Evolutionary conservation across 2,113 vertebrate species (phyloP).

Genomic region (Leucosticte australis): DNA sequence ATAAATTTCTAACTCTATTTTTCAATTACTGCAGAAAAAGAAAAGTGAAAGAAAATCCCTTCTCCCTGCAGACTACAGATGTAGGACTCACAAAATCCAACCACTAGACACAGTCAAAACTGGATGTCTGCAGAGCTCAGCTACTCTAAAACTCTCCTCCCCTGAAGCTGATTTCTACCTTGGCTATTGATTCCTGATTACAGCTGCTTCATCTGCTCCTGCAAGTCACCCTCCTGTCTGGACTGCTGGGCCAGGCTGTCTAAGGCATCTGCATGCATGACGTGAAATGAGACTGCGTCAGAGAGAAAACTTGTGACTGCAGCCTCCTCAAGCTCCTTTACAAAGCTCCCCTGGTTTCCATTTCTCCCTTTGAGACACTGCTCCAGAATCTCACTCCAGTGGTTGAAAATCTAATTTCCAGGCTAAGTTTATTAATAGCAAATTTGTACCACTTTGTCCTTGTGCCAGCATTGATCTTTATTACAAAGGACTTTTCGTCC

Average conservation of each 20-base stretch:
- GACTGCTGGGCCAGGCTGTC: not conserved
- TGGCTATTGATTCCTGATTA: not conserved
- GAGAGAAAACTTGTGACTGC: not conserved
- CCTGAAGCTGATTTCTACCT: not conserved
- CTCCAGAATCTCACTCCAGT: not conserved
- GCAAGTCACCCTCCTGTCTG: not conserved
- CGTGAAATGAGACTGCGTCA: not conserved
- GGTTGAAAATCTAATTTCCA: constrained; percentile 22
- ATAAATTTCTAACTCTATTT: not conserved
- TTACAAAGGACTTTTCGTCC: not conserved
- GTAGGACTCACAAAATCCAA: not conserved
- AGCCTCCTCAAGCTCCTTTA: not conserved
- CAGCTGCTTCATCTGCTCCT: not conserved
- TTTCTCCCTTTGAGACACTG: not conserved
- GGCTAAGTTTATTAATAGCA: constrained; percentile 36
- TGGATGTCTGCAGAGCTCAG: not conserved
- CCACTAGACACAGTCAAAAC: not conserved
- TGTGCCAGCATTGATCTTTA: constrained; percentile 20
- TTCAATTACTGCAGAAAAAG: not conserved
- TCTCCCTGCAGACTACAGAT: not conserved
- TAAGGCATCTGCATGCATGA: not conserved
- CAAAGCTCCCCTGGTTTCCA: not conserved
- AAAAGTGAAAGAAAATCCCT: not conserved
- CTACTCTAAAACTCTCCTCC: not conserved
- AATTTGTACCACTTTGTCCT: constrained; percentile 29